Evolutionary conservation across 2,888 invertebrate genomes (phyloP).

Genomic region (Venustoraphidia nigricollis): DNA sequence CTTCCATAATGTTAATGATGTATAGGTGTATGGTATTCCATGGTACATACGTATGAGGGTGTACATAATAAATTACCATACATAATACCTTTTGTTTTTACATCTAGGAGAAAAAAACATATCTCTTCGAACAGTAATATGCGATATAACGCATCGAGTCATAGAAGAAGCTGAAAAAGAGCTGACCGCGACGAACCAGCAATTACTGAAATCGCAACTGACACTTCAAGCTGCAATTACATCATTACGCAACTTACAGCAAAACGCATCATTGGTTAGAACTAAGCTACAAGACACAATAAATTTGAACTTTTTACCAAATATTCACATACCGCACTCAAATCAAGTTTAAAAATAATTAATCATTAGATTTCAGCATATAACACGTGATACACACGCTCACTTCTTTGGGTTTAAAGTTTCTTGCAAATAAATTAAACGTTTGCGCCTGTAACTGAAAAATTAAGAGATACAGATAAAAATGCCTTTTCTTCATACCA

Average conservation of each 20-base stretch:
- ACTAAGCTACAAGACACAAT: slow-evolving; percentile 22
- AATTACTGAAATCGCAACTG: slow-evolving; percentile 24
- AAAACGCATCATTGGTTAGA: slow-evolving; percentile 21
- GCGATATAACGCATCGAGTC: slow-evolving; percentile 17
- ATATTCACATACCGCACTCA: slow-evolving; percentile 11
- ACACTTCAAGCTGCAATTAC: slow-evolving; percentile 24
- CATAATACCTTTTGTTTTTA: too few species aligned
- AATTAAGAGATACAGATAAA: too few species aligned
- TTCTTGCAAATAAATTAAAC: too few species aligned
- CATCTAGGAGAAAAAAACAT: slow-evolving; percentile 22
- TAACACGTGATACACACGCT: too few species aligned
- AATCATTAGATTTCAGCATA: too few species aligned
- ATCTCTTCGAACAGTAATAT: slow-evolving; percentile 19
- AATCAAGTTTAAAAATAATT: not conserved
- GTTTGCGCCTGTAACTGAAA: too few species aligned
- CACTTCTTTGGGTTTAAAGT: too few species aligned
- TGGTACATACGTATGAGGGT: too few species aligned
- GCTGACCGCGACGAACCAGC: slow-evolving; percentile 21
- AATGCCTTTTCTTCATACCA: too few species aligned
- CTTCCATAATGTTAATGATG: too few species aligned
- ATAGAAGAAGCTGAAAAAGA: slow-evolving; percentile 20
- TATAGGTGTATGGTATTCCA: too few species aligned
- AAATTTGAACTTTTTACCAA: slow-evolving; percentile 22
- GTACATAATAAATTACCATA: too few species aligned
- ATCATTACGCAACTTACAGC: slow-evolving; percentile 20